These are phyloP conservation scores for Lasioglossum pauxillum DNA, from an alignment of 2,888 invertebrate species.

Conservation along the genomic window DNA sequence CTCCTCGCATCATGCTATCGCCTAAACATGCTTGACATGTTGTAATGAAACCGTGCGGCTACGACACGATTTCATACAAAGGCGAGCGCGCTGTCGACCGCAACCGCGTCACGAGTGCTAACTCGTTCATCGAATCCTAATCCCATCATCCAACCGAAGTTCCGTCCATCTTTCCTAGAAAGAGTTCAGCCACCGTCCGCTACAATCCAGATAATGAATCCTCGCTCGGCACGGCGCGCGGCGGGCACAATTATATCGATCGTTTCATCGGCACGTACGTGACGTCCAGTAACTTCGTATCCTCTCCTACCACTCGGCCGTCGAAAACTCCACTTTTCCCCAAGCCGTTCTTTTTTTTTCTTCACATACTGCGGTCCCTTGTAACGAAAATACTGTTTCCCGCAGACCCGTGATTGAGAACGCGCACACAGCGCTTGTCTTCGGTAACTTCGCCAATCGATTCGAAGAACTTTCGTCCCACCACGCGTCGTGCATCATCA, in stretches of 20 bases:
- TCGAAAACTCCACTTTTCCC: constrained; percentile 18
- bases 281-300: constrained; percentile 63
- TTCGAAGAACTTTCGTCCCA: constrained; percentile 18
- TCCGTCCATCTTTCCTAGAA: constrained; percentile 49
- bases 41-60: neutral
- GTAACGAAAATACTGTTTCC: constrained; percentile 32
- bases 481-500: neutral
- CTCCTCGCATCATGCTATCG: neutral
- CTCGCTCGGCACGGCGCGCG: constrained; percentile 39
- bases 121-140: constrained; percentile 59
- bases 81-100: neutral
- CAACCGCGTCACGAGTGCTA: constrained; percentile 46
- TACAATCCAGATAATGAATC: constrained; percentile 72
- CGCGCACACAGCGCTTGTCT: constrained; percentile 16
- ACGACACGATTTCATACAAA: neutral
- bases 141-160: constrained; percentile 48
- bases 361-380: neutral
- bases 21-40: neutral
- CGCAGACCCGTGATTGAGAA: constrained; percentile 25
- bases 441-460: neutral
- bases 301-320: constrained; percentile 21
- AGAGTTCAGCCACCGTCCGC: constrained; percentile 57
- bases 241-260: constrained; percentile 70
- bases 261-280: constrained; percentile 68
- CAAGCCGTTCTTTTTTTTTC: neutral